Evolutionary conservation across 2,113 vertebrate genomes (phyloP), one percentile per base, ranked within the genome.

Genomic region (Antechinus stuartii): DNA sequence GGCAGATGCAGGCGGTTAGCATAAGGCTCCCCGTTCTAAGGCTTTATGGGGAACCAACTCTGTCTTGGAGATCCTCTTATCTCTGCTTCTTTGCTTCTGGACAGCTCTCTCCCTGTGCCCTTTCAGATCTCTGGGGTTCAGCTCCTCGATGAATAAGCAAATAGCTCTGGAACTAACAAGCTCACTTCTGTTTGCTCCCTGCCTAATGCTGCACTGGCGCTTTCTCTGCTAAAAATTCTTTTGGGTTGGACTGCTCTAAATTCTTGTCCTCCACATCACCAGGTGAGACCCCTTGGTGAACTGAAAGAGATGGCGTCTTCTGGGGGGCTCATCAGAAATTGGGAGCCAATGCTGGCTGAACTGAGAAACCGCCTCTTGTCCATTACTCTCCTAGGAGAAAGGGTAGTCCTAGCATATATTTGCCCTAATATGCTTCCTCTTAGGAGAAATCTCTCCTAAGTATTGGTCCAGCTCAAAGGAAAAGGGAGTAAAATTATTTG

Each of bases 211-310:
- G 92, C 93, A 47, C 92, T 10, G n/a, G 90, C 94, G 95, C 93
- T 96, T 90, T 95, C 55, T 94, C 61, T 93, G 94, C 93, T 96
- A 96, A 76, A 24, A 16, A 91, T 14, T 90, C 91, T 95, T 97
- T 76, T 50, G 96, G 97, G 93, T 26, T 93, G 95, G 91, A 90
- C 11, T 54, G 84, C 91, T 61, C 94, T 61, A 0, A 0, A 54
- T 26, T 49, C 54, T 54, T 54, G 91, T 61, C 90, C 9, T 92
- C 89, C 54, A 90, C 7, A 2, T 89, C 46, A 54, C 93, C 92
- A 42, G 2, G 2, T 16, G 26, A 26, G 94, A 47, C 42, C 54
- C 54, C 94, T 90, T 55, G 9, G 22, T 56, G 91, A 91, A 30
- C 68, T 90, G 42, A 91, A 50, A 26, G 23, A 90, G 89, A 90